Evolutionary conservation across 2,113 vertebrate species (phyloP).

Genomic region (Tetrax tetrax): DNA sequence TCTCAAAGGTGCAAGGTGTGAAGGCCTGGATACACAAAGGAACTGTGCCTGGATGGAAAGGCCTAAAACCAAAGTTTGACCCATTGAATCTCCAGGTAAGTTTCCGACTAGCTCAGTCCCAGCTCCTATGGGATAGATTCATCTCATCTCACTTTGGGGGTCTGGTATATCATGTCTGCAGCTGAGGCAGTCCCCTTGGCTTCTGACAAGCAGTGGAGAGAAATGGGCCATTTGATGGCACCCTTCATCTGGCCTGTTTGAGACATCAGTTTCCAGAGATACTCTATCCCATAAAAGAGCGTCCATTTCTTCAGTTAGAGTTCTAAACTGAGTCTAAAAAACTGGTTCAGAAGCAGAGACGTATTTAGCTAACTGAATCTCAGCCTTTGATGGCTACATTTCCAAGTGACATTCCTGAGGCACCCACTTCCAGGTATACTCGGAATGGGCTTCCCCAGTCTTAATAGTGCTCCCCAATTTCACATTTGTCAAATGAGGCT

Average conservation of each 20-base stretch:
- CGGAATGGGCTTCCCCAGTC: background rate
- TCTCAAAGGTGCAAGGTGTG: background rate
- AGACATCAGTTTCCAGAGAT: background rate
- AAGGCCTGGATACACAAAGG: background rate
- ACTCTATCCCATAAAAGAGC: background rate
- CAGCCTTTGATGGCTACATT: background rate
- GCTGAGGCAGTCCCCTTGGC: background rate
- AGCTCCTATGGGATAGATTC: background rate
- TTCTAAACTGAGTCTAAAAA: background rate
- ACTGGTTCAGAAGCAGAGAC: background rate
- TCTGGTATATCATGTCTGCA: background rate
- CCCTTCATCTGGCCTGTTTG: background rate
- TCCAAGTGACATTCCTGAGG: background rate
- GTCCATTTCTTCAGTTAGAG: background rate
- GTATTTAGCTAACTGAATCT: background rate
- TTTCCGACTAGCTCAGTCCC: background rate
- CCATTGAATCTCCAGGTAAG: background rate
- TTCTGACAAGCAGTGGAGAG: background rate
- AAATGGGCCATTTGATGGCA: background rate
- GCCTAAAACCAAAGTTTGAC: background rate
- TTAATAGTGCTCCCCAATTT: background rate
- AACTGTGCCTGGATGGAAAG: background rate
- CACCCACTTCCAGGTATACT: background rate
- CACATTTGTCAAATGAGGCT: background rate
- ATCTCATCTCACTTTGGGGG: background rate